Evolutionary conservation across 2,888 invertebrate genomes (phyloP).

Genomic region (Caenorhabditis uteleia): DNA sequence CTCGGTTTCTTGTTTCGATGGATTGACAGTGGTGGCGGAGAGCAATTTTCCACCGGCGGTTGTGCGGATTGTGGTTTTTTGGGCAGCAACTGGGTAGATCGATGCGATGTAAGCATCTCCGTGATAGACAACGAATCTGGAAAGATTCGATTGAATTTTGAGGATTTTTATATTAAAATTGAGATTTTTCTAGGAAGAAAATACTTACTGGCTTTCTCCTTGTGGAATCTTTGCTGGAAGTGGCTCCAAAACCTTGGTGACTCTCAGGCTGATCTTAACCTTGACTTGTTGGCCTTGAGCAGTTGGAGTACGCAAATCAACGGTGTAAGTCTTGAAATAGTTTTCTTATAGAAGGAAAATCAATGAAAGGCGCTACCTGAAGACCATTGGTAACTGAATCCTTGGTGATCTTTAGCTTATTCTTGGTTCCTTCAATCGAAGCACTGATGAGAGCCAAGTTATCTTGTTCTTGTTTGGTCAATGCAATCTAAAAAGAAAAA

Average conservation of each 20-base stretch:
- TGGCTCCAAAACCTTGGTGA: conserved; percentile 81
- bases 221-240: conserved; percentile 89
- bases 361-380: conserved; percentile 7
- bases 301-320: conserved; percentile 54
- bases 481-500: conserved; percentile 33
- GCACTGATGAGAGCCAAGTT: conserved; percentile 53
- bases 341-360: conserved; percentile 2
- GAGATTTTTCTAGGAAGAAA: conserved; percentile 11
- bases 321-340: conserved; percentile 42
- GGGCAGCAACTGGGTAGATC: conserved; percentile 82
- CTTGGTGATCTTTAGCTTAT: conserved; percentile 38
- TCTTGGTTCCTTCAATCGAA: conserved; percentile 40
- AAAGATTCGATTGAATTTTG: conserved; percentile 5
- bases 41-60: conserved; percentile 41
- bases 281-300: conserved; percentile 53
- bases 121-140: conserved; percentile 80
- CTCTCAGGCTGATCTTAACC: conserved; percentile 77
- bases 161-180: conserved; percentile 3
- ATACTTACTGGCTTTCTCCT: conserved; percentile 82
- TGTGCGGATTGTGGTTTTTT: conserved; percentile 80
- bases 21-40: conserved; percentile 74
- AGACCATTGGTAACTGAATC: conserved; percentile 14
- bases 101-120: conserved; percentile 85
- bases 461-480: conserved; percentile 51
- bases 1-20: conserved; percentile 81